Evolutionary conservation across 1,140 invertebrate genomes (phyloP), one percentile per base, ranked within the genome.

Genomic region (Heliothis subflexa): DNA sequence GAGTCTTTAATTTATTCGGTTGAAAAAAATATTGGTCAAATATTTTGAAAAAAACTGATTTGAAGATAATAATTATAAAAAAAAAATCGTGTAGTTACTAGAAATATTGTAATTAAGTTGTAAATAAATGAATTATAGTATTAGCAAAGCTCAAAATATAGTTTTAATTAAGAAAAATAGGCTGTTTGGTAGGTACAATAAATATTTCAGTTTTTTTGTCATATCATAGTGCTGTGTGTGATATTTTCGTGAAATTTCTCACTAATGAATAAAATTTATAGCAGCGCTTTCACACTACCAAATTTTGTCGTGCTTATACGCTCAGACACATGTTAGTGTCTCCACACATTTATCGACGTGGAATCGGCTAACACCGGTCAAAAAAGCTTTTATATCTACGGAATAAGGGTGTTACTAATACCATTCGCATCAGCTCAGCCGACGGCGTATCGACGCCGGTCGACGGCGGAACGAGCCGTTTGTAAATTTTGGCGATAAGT

Each of bases 121-220:
- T 62, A 40, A 40, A 57, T 57, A 57, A 57, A 13, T 57, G 4
- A 12, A 25, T 1, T 50, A 33, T 70, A 28, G 55, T n/a, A 50
- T 70, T n/a, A 70, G 66, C 5, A 28, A 70, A 25, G 66, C 66
- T 70, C 66, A 70, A 70, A 50, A 25, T 16, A 45, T 52, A 70
- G 66, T 13, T 45, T n/a, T 70, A 70, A 50, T 1, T 62, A 52
- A 1, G 47, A 70, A 47, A 14, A 50, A 25, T 70, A 70, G 66
- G 66, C 47, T 70, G 66, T 70, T 62, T 40, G 12, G 16, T 45
- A 62, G 61, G 14, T 12, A 62, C 2, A 9, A 62, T 40, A 10
- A 62, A 16, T 3, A 33, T 16, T 13, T 14, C n/a, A 52, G 13
- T 28, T 61, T 61, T 61, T 21, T 61, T 33, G 57, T 2, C 25